Conservation (phyloP, 2,888 invertebrate genomes). For the Tenthredo amoena region DNA sequence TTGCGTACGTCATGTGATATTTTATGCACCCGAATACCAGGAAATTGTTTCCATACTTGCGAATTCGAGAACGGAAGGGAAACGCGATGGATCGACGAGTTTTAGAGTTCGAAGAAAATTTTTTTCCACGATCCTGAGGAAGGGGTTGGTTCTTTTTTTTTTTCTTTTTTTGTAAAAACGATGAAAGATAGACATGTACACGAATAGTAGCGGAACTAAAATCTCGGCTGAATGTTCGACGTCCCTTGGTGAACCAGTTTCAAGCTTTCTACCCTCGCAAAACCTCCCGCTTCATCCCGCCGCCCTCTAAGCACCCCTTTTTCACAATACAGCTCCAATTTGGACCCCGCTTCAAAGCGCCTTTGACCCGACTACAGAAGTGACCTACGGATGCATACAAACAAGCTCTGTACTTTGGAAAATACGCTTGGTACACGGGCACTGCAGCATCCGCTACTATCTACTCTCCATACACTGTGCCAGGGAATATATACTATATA, state of each 20-base stretch:
- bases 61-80: too few species aligned
- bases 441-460: constrained; percentile 16
- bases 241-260: constrained; percentile 26
- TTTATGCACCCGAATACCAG: background rate
- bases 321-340: constrained; percentile 50
- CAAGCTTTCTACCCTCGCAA: constrained; percentile 4
- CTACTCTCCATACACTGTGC: background rate
- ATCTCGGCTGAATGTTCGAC: constrained; percentile 9
- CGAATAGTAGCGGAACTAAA: background rate
- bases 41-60: background rate
- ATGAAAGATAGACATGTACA: background rate
- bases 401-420: constrained; percentile 44
- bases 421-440: constrained; percentile 32
- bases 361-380: constrained; percentile 39
- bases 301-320: constrained; percentile 9
- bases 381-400: constrained; percentile 49
- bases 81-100: background rate
- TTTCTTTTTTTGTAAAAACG: background rate
- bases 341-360: constrained; percentile 37
- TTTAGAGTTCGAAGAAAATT: background rate
- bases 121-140: background rate
- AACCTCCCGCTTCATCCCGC: background rate
- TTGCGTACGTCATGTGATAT: background rate
- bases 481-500: background rate
- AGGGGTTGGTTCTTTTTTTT: background rate